phyloP scores from a whole-genome alignment of 2,888 invertebrate species.

The Pristionchus fissidentatus region DNA sequence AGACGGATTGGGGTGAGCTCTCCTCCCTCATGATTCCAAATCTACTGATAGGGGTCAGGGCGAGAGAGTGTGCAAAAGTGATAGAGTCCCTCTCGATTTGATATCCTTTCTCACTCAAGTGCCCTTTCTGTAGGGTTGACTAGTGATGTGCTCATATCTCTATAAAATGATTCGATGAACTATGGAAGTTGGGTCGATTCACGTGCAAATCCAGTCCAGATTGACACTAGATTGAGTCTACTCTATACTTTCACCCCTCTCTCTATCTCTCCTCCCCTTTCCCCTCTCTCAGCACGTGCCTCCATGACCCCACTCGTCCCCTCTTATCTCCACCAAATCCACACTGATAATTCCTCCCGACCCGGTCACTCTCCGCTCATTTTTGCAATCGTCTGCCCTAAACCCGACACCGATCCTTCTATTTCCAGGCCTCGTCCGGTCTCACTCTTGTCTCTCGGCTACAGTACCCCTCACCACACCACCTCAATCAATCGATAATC shows the following conservation, averaged over 20 bases:
- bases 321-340: neutral
- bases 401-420: neutral
- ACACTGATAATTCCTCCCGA: constrained; percentile 1
- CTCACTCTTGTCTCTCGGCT: neutral
- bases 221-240: constrained; percentile 2
- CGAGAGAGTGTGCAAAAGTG: too few relatives aligned
- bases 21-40: too few relatives aligned
- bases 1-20: too few relatives aligned
- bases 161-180: neutral
- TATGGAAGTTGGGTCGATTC: too few relatives aligned
- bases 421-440: neutral
- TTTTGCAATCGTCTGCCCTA: neutral
- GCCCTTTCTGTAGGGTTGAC: too few relatives aligned
- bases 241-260: constrained; percentile 27
- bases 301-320: neutral
- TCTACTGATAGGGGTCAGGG: too few relatives aligned
- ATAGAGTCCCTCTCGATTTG: too few relatives aligned
- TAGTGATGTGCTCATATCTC: neutral
- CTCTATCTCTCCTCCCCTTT: neutral
- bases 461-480: neutral
- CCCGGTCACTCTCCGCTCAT: neutral
- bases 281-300: constrained; percentile 9
- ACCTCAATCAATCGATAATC: constrained; percentile 22
- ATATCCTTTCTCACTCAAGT: too few relatives aligned
- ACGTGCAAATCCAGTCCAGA: neutral